A percentile compares a stretch with the other conserved stretches of the same genome.
phyloP scores from a whole-genome alignment of 2,888 invertebrate genomes.

The Pemphredon lugubris region DNA sequence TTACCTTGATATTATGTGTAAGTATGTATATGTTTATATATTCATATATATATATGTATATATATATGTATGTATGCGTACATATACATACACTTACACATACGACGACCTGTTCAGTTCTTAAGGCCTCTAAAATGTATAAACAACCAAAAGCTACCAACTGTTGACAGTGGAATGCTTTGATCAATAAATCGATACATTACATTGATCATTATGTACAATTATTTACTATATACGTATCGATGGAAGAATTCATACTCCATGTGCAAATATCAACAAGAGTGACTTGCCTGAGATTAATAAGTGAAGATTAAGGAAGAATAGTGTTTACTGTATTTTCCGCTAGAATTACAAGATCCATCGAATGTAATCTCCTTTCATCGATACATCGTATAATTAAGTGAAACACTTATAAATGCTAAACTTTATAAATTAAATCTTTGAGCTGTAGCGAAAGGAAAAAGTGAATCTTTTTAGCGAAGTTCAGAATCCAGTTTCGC shows the following conservation, averaged over 20 bases:
- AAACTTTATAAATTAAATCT: slow-evolving; percentile 73
- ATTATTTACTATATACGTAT: slow-evolving; percentile 71
- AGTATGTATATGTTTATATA: slow-evolving; percentile 30
- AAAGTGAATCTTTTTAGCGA: slow-evolving; percentile 58
- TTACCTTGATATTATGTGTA: slow-evolving; percentile 58
- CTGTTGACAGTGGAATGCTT: slow-evolving; percentile 74
- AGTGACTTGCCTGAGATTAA: neutral
- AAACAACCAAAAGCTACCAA: slow-evolving; percentile 64
- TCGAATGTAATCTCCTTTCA: slow-evolving; percentile 62
- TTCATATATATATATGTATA: slow-evolving; percentile 43
- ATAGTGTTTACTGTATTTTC: slow-evolving; percentile 16
- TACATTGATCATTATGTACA: slow-evolving; percentile 73
- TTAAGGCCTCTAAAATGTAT: slow-evolving; percentile 61
- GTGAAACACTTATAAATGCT: slow-evolving; percentile 77
- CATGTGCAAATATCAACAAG: slow-evolving; percentile 22
- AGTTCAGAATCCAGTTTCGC: slow-evolving; percentile 30
- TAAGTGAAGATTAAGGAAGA: slow-evolving; percentile 8
- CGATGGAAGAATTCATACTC: slow-evolving; percentile 70
- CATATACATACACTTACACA: no score
- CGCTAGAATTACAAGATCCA: slow-evolving; percentile 31
- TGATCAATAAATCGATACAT: slow-evolving; percentile 63
- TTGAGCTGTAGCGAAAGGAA: slow-evolving; percentile 68
- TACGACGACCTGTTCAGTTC: slow-evolving; percentile 47
- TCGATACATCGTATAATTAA: slow-evolving; percentile 67
- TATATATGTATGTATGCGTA: slow-evolving; percentile 56